phyloP scores from a whole-genome alignment of 1,140 invertebrate genomes.

The Augochlora pura region DNA sequence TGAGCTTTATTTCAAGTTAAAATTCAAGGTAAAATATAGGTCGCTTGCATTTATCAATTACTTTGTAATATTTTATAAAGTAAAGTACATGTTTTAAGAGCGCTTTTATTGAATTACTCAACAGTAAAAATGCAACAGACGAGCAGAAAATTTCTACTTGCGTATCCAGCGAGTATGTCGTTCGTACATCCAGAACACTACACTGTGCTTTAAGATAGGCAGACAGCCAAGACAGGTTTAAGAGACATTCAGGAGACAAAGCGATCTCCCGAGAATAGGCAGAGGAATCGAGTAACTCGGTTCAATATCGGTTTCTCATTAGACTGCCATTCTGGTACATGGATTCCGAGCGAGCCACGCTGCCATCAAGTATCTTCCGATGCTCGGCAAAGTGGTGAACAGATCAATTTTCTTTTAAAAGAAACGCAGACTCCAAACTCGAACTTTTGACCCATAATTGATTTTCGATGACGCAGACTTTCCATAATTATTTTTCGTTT shows the following conservation, averaged over 20 bases:
- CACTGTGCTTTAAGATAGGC: constrained; percentile 40
- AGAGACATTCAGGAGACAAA: constrained; percentile 52
- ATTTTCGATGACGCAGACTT: not conserved
- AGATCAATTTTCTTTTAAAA: not conserved
- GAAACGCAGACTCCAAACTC: not conserved
- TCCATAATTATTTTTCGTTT: not conserved
- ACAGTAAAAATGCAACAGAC: not conserved
- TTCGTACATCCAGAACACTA: constrained; percentile 20
- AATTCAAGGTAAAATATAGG: no score
- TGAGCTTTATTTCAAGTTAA: no score
- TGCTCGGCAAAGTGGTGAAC: not conserved
- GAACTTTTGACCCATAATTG: not conserved
- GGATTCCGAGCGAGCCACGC: constrained; percentile 24
- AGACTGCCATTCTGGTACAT: constrained; percentile 48
- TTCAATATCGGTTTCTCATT: constrained; percentile 66
- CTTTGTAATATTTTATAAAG: no score
- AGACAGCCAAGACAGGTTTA: constrained; percentile 38
- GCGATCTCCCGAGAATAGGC: constrained; percentile 37
- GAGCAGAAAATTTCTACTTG: not conserved
- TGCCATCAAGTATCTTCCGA: not conserved
- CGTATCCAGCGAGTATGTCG: not conserved
- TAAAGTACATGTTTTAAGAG: not conserved
- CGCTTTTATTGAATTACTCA: not conserved
- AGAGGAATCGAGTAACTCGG: constrained; percentile 50
- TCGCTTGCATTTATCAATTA: no score